Conservation (phyloP, 2,888 invertebrate genomes). For the Ornithoptera priamus region DNA sequence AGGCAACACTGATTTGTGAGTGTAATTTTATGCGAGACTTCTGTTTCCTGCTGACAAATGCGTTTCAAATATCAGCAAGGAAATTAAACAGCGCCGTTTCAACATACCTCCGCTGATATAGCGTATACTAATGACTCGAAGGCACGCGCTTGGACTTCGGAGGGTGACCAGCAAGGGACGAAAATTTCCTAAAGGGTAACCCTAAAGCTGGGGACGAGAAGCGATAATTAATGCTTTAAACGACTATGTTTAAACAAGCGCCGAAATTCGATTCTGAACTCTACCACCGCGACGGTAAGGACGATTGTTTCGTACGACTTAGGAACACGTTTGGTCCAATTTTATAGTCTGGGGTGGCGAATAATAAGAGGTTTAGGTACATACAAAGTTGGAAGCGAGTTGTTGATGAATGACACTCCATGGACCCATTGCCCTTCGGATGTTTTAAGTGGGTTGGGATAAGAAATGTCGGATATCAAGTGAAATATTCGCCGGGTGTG, state of each 20-base stretch:
- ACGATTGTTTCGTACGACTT: slow-evolving; percentile 33
- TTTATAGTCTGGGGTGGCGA: slow-evolving; percentile 75
- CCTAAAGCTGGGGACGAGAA: slow-evolving; percentile 68
- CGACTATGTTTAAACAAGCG: slow-evolving; percentile 56
- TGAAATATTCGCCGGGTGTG: slow-evolving; percentile 66
- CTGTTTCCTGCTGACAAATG: slow-evolving; percentile 32
- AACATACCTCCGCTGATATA: slow-evolving; percentile 69
- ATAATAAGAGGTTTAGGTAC: slow-evolving; percentile 75
- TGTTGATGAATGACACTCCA: slow-evolving; percentile 79
- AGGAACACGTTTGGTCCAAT: slow-evolving; percentile 66
- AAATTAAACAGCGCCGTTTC: slow-evolving; percentile 62
- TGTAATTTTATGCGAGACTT: too few relatives aligned
- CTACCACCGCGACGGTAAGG: slow-evolving; percentile 38
- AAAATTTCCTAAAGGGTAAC: slow-evolving; percentile 77
- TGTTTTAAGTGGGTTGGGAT: slow-evolving; percentile 77
- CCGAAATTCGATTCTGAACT: slow-evolving; percentile 38
- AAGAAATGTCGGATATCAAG: slow-evolving; percentile 76
- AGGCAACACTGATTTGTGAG: too few relatives aligned
- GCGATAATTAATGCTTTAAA: slow-evolving; percentile 76
- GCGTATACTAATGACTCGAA: slow-evolving; percentile 69
- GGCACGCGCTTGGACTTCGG: slow-evolving; percentile 66
- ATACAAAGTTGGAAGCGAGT: slow-evolving; percentile 72
- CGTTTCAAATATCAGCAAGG: slow-evolving; percentile 48
- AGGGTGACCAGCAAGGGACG: slow-evolving; percentile 76
- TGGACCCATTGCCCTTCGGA: slow-evolving; percentile 79